Evolutionary conservation across 2,113 vertebrate species (phyloP).

Genomic region (Aleadryas rufinucha): DNA sequence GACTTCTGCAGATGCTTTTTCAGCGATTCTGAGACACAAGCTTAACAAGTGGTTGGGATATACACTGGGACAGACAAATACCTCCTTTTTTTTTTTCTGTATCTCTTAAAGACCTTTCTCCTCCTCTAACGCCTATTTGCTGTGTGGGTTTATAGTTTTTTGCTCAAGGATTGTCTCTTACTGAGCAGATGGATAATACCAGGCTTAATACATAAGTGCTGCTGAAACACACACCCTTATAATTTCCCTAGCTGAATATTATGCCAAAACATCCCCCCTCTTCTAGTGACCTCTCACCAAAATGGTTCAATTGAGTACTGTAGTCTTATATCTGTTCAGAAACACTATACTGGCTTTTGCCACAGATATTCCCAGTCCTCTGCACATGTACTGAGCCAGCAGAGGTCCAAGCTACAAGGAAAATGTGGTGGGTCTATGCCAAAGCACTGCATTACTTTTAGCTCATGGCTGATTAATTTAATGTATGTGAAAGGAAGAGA

Average conservation of each 20-base stretch:
- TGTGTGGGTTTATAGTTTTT: background rate
- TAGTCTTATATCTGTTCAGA: background rate
- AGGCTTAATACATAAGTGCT: background rate
- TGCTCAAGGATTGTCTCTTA: background rate
- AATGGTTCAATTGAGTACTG: background rate
- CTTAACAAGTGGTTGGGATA: background rate
- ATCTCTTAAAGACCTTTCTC: background rate
- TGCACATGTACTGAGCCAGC: background rate
- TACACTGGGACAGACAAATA: background rate
- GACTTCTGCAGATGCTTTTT: background rate
- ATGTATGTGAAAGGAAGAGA: conserved; percentile 35
- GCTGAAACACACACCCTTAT: background rate
- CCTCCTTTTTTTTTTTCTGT: background rate
- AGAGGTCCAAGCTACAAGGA: background rate
- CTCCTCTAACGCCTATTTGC: background rate
- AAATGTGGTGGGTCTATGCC: background rate
- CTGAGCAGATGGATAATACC: background rate
- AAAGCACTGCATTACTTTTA: conserved; percentile 18
- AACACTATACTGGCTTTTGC: background rate
- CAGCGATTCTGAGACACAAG: background rate
- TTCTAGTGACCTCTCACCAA: background rate
- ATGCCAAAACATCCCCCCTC: background rate
- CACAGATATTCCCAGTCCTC: background rate
- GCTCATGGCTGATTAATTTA: conserved; percentile 25
- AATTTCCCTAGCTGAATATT: background rate